Evolutionary conservation across 1,140 invertebrate species (phyloP).

Genomic region (Micrasema minimum): DNA sequence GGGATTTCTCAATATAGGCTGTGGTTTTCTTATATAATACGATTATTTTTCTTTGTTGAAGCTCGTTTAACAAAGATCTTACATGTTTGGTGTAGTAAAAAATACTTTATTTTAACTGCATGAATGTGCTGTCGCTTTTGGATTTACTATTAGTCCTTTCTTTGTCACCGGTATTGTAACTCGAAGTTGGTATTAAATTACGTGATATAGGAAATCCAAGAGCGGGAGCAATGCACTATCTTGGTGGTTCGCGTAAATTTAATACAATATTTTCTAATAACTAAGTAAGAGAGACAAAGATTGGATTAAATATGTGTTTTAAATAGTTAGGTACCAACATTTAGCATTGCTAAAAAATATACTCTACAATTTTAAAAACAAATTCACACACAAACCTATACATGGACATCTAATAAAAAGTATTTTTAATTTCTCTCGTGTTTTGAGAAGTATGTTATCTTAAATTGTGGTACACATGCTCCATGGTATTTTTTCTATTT

Average conservation of each 20-base stretch:
- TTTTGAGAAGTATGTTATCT: too few relatives aligned
- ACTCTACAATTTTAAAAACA: too few relatives aligned
- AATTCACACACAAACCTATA: too few relatives aligned
- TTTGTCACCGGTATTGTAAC: slow-evolving; percentile 29
- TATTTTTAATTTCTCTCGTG: too few relatives aligned
- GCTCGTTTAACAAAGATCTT: slow-evolving; percentile 20
- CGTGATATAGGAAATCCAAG: slow-evolving; percentile 39
- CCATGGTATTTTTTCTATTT: too few relatives aligned
- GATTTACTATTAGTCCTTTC: slow-evolving; percentile 38
- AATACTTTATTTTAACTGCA: slow-evolving; percentile 48
- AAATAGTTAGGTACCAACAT: too few relatives aligned
- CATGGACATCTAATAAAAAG: too few relatives aligned
- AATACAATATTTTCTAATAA: too few relatives aligned
- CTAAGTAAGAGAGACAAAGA: slow-evolving; percentile 36
- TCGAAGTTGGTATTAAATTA: not conserved
- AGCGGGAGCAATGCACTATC: slow-evolving; percentile 36
- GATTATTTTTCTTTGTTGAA: slow-evolving; percentile 25
- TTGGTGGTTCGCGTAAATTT: not conserved
- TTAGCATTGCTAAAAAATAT: too few relatives aligned
- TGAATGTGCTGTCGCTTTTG: slow-evolving; percentile 52
- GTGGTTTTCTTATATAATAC: slow-evolving; percentile 42
- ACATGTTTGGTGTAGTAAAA: slow-evolving; percentile 39
- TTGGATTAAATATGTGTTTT: slow-evolving; percentile 60
- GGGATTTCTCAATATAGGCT: slow-evolving; percentile 42
- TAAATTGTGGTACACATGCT: too few relatives aligned